phyloP scores from a whole-genome alignment of 2,797 vertebrate genomes.

The Masticophis lateralis region DNA sequence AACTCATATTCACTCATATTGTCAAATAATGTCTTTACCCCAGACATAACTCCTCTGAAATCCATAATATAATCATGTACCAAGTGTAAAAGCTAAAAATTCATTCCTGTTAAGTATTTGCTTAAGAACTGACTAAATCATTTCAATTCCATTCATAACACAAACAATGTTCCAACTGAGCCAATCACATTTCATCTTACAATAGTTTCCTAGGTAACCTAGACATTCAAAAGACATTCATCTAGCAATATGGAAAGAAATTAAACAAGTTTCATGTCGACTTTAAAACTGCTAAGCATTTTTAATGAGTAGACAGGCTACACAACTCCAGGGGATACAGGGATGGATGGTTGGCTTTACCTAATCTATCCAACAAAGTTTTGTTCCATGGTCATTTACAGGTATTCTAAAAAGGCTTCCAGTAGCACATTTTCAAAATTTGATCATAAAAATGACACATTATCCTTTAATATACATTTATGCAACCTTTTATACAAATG shows the following conservation, averaged over 20 bases:
- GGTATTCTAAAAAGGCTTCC: not conserved
- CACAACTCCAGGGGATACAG: not conserved
- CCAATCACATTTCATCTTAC: not conserved
- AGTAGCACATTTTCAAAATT: not conserved
- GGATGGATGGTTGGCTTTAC: not conserved
- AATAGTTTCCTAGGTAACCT: constrained; percentile 33
- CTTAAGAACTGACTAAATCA: not conserved
- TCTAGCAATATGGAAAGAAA: not conserved
- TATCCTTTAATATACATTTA: not conserved
- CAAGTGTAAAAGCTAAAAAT: not conserved
- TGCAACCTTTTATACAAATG: not conserved
- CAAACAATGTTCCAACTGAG: not conserved
- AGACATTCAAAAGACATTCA: constrained; percentile 3
- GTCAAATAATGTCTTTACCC: not conserved
- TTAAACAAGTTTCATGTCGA: not conserved
- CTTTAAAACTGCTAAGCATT: constrained; percentile 8
- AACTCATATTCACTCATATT: not conserved
- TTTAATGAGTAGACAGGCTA: not conserved
- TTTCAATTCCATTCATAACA: constrained; percentile 5
- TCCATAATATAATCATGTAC: not conserved
- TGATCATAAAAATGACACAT: not conserved
- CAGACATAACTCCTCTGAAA: not conserved
- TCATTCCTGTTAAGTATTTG: not conserved
- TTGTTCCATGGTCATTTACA: not conserved
- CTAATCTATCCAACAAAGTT: not conserved